A percentile compares a stretch with the other conserved stretches of the same genome.
phyloP scores from a whole-genome alignment of 2,888 invertebrate genomes.

The Leptinotarsa juncta region DNA sequence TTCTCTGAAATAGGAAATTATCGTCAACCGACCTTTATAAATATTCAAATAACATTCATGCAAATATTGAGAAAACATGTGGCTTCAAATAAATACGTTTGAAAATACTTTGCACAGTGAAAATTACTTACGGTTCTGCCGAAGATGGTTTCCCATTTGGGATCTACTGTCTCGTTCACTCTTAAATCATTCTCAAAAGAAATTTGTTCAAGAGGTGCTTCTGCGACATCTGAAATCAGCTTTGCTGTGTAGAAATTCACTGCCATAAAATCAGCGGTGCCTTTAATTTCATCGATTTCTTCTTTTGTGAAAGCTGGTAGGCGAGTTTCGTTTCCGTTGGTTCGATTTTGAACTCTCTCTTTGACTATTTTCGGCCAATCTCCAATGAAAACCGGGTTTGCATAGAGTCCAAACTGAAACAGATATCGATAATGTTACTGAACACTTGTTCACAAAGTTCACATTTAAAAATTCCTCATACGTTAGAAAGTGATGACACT shows the following conservation, averaged over 20 bases:
- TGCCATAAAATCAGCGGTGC: constrained; percentile 78
- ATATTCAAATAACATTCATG: too few relatives aligned
- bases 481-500: too few relatives aligned
- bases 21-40: too few relatives aligned
- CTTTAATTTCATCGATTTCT: constrained; percentile 72
- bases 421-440: not conserved
- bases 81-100: too few relatives aligned
- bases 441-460: too few relatives aligned
- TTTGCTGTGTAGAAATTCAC: constrained; percentile 78
- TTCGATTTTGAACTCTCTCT: constrained; percentile 69
- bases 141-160: constrained; percentile 10
- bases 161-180: constrained; percentile 16
- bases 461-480: too few relatives aligned
- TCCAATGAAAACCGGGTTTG: constrained; percentile 72
- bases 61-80: too few relatives aligned
- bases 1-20: too few relatives aligned
- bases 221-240: constrained; percentile 56
- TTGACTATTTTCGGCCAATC: constrained; percentile 77
- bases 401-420: constrained; percentile 46
- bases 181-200: constrained; percentile 31
- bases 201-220: not conserved
- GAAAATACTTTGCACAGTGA: too few relatives aligned
- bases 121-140: constrained; percentile 27
- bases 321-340: constrained; percentile 68
- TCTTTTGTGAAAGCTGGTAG: constrained; percentile 72